These are phyloP conservation scores for Tiliqua scincoides DNA, from an alignment of 2,113 vertebrate species.

Conservation along the genomic window DNA sequence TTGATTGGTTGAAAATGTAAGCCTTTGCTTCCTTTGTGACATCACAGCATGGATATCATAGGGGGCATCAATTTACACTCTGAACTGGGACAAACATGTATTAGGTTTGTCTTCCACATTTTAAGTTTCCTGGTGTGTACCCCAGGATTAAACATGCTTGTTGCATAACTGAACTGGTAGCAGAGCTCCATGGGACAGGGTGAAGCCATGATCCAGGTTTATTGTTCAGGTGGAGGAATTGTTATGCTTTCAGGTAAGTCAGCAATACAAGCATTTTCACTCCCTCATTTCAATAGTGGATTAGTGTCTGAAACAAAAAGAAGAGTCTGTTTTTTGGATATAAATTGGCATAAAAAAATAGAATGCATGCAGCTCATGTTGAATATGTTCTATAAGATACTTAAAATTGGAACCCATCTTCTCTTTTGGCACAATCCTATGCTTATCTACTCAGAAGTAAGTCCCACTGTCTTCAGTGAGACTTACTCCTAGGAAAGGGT, in stretches of 20 bases:
- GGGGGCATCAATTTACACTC: neutral
- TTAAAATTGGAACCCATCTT: constrained; percentile 2
- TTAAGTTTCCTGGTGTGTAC: neutral
- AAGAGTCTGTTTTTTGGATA: neutral
- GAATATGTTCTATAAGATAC: constrained; percentile 7
- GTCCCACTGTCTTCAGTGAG: no score
- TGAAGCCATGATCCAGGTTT: constrained; percentile 45
- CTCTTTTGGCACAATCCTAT: no score
- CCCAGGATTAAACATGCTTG: constrained; percentile 10
- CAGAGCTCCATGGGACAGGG: constrained; percentile 34
- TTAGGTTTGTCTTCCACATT: neutral
- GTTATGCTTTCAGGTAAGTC: constrained; percentile 61
- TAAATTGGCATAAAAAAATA: constrained; percentile 52
- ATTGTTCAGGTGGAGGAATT: constrained; percentile 37
- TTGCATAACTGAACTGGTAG: constrained; percentile 24
- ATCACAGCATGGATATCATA: constrained; percentile 1
- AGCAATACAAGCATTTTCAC: neutral
- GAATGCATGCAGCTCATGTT: constrained; percentile 39
- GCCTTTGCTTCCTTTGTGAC: constrained; percentile 3
- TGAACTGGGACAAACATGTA: neutral
- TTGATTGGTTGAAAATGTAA: constrained; percentile 19
- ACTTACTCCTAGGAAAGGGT: no score
- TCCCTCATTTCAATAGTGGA: neutral
- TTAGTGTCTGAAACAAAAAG: neutral
- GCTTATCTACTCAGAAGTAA: no score